These are phyloP conservation scores for Corydoras sp. DNA, from an alignment of 2,113 vertebrate species.

Conservation along the genomic window DNA sequence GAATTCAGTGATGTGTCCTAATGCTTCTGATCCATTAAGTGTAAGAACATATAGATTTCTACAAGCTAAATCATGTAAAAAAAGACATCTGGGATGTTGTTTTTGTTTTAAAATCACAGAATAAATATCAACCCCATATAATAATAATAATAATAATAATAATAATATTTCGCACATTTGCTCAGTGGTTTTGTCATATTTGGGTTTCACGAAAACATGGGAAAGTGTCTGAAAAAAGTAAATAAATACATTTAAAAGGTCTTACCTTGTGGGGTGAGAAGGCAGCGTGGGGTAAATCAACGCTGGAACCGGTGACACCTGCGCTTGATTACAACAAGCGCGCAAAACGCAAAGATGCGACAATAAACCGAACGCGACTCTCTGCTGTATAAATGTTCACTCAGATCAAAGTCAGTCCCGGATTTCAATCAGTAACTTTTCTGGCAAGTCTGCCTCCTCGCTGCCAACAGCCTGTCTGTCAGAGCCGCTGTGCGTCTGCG, in stretches of 20 bases:
- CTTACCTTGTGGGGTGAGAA: not conserved
- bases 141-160: not conserved
- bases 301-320: slow-evolving; percentile 9
- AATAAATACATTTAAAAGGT: not conserved
- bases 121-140: too few relatives aligned
- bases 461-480: too few relatives aligned
- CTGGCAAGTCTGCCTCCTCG: too few relatives aligned
- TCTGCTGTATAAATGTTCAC: not conserved
- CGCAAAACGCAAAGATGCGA: not conserved
- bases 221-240: not conserved
- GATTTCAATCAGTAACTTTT: too few relatives aligned
- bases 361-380: not conserved
- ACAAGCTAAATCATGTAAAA: too few relatives aligned
- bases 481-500: not conserved
- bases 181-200: too few relatives aligned
- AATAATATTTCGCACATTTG: not conserved
- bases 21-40: too few relatives aligned
- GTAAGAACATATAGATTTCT: too few relatives aligned
- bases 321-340: slow-evolving; percentile 4
- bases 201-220: not conserved
- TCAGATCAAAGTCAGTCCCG: too few relatives aligned
- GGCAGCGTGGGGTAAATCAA: not conserved
- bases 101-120: too few relatives aligned
- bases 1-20: too few relatives aligned
- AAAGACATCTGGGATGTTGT: too few relatives aligned